phyloP scores from a whole-genome alignment of 2,797 vertebrate species.

The Chloroceryle inda region DNA sequence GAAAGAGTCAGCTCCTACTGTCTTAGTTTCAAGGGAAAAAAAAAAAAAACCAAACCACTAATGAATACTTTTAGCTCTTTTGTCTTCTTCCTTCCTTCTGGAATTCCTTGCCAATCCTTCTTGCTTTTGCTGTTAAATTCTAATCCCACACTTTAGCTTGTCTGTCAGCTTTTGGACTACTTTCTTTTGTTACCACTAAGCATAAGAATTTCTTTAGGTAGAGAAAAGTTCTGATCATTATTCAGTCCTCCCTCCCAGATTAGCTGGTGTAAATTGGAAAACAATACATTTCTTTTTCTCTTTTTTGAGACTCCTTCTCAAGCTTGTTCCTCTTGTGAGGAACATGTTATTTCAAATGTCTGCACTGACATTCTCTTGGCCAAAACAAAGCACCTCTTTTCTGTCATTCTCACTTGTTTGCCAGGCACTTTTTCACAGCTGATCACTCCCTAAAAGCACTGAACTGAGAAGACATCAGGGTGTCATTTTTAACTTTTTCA shows the following conservation, averaged over 20 bases:
- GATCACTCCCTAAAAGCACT: background rate
- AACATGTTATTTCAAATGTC: background rate
- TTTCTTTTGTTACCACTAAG: background rate
- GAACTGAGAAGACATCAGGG: background rate
- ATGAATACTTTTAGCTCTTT: background rate
- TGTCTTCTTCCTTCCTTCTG: background rate
- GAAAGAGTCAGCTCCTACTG: background rate
- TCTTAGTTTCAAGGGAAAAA: background rate
- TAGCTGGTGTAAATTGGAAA: background rate
- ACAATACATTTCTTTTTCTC: background rate
- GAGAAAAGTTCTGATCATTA: background rate
- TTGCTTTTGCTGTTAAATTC: background rate
- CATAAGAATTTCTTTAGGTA: background rate
- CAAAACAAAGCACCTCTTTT: background rate
- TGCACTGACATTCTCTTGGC: background rate
- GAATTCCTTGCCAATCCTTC: background rate
- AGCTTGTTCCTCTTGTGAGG: background rate
- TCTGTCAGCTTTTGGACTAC: background rate
- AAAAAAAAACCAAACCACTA: background rate
- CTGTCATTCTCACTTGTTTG: background rate
- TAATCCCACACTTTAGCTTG: background rate
- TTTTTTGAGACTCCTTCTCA: background rate
- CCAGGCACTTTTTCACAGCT: background rate
- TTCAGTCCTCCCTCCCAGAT: background rate
- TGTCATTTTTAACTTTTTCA: background rate